phyloP scores from a whole-genome alignment of 2,888 invertebrate genomes.

The Clepsis dumicolana region DNA sequence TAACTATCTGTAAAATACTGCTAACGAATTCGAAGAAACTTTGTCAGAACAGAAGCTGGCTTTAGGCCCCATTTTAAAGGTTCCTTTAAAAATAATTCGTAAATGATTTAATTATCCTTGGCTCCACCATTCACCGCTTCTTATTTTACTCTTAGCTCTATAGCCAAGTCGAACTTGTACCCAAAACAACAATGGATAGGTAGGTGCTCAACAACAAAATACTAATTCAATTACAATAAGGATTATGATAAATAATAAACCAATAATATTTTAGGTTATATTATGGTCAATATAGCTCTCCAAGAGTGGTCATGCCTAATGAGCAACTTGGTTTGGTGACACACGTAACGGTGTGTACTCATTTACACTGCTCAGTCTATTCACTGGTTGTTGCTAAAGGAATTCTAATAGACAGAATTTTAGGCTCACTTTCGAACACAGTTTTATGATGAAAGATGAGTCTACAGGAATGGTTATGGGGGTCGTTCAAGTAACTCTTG shows the following conservation, averaged over 20 bases:
- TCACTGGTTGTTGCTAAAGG: conserved; percentile 48
- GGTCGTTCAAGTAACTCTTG: conserved; percentile 74
- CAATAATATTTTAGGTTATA: conserved; percentile 38
- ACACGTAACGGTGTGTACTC: conserved; percentile 77
- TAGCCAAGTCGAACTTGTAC: no score
- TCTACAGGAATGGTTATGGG: conserved; percentile 59
- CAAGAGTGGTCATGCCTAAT: conserved; percentile 56
- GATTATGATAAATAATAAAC: neutral
- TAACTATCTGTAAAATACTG: no score
- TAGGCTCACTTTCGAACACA: conserved; percentile 53
- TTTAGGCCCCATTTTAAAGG: no score
- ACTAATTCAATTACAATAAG: no score
- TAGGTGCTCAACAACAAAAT: no score
- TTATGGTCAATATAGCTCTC: conserved; percentile 61
- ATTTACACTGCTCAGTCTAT: conserved; percentile 59
- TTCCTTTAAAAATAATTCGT: no score
- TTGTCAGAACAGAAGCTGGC: no score
- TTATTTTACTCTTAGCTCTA: no score
- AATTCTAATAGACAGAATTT: conserved; percentile 49
- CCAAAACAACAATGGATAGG: no score
- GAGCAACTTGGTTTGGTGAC: conserved; percentile 75
- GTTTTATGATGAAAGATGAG: conserved; percentile 53
- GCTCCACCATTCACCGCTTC: no score
- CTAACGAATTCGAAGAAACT: no score
- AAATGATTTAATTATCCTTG: no score